A percentile compares a stretch with the other conserved stretches of the same genome.
These are phyloP conservation scores for Toxonevra muliebris DNA, from an alignment of 2,888 invertebrate species.

Conservation along the genomic window DNA sequence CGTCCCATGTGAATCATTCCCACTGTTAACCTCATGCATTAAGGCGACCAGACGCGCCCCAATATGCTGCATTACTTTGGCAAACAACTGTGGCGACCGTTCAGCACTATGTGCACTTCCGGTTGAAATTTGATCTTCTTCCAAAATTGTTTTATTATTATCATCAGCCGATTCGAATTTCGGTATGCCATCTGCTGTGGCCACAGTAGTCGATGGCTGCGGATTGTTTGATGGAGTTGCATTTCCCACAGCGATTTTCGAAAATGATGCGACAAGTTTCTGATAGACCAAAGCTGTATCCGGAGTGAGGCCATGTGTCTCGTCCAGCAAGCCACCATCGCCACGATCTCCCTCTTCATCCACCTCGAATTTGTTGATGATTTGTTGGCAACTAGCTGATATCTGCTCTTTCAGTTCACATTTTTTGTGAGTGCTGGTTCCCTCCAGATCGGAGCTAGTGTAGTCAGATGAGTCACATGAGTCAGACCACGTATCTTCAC, in stretches of 20 bases:
- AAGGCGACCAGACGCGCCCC: slow-evolving; percentile 85
- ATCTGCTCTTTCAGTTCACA: slow-evolving; percentile 83
- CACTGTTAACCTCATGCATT: slow-evolving; percentile 91
- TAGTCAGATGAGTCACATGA: slow-evolving; percentile 93
- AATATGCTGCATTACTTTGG: slow-evolving; percentile 92
- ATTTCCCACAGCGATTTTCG: slow-evolving; percentile 74
- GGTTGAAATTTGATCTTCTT: slow-evolving; percentile 57
- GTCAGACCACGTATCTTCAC: slow-evolving; percentile 93
- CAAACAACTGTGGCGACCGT: slow-evolving; percentile 84
- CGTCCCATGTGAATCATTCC: slow-evolving; percentile 68
- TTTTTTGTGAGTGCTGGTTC: slow-evolving; percentile 66
- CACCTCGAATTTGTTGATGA: slow-evolving; percentile 84
- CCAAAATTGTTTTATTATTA: slow-evolving; percentile 61
- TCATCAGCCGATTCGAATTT: slow-evolving; percentile 49
- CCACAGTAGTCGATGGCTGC: slow-evolving; percentile 35
- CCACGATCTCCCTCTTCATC: slow-evolving; percentile 70
- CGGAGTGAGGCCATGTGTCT: slow-evolving; percentile 68
- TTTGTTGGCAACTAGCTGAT: slow-evolving; percentile 87
- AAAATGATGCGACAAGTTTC: slow-evolving; percentile 84
- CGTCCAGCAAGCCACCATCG: slow-evolving; percentile 67
- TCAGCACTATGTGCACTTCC: slow-evolving; percentile 62
- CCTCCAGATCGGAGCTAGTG: slow-evolving; percentile 87
- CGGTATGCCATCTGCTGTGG: slow-evolving; percentile 57
- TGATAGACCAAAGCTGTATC: slow-evolving; percentile 90
- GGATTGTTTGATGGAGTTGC: slow-evolving; percentile 18